Evolutionary conservation across 2,888 invertebrate genomes (phyloP).

Genomic region (Hoplodrina ambigua): DNA sequence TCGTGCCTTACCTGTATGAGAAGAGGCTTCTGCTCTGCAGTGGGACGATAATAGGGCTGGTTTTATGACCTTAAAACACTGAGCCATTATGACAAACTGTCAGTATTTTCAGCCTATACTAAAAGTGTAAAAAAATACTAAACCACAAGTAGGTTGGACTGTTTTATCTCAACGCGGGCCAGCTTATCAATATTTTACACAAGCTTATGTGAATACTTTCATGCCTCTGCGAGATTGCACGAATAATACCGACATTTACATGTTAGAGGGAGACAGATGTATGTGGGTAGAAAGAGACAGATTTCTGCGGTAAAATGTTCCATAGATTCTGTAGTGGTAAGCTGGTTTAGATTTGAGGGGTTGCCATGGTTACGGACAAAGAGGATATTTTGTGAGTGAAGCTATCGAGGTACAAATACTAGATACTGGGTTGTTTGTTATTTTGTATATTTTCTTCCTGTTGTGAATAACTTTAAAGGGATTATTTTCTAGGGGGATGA

Average conservation of each 20-base stretch:
- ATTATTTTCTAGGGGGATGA: background rate
- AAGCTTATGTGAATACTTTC: slow-evolving; percentile 46
- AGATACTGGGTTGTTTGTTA: slow-evolving; percentile 3
- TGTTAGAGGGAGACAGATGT: slow-evolving; percentile 33
- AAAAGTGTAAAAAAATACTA: background rate
- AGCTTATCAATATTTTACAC: slow-evolving; percentile 55
- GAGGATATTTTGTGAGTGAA: background rate
- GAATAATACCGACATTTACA: slow-evolving; percentile 21
- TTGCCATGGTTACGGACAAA: slow-evolving; percentile 26
- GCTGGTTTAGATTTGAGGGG: slow-evolving; percentile 34
- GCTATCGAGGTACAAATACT: background rate
- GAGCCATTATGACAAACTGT: no score
- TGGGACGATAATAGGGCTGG: no score
- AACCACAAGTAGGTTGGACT: background rate
- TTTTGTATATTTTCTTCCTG: slow-evolving; percentile 6
- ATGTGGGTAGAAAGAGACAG: slow-evolving; percentile 18
- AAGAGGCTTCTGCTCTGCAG: no score
- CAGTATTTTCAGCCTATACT: background rate
- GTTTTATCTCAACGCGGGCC: background rate
- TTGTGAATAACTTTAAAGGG: background rate
- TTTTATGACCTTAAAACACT: no score
- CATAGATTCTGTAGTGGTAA: slow-evolving; percentile 33
- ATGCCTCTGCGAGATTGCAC: slow-evolving; percentile 48
- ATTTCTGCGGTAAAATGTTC: slow-evolving; percentile 28
- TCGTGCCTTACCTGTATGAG: no score